phyloP scores from a whole-genome alignment of 2,797 vertebrate species.

The Danionella dracula region DNA sequence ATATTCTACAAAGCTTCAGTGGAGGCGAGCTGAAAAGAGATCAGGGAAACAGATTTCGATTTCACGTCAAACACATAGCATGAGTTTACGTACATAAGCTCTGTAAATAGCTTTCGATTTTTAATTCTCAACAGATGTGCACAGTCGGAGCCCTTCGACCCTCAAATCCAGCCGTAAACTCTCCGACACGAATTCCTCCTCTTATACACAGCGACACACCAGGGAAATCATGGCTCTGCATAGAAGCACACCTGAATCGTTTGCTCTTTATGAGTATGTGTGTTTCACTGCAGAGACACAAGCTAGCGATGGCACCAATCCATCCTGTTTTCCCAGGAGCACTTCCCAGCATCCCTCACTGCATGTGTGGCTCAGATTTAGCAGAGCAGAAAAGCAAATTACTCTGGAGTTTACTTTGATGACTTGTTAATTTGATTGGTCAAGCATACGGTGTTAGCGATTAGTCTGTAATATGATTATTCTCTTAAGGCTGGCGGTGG shows the following conservation, averaged over 20 bases:
- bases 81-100: slow-evolving; percentile 38
- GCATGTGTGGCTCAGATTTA: slow-evolving; percentile 4
- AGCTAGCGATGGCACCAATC: slow-evolving; percentile 18
- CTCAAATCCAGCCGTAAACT: slow-evolving; percentile 17
- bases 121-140: slow-evolving; percentile 43
- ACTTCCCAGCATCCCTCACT: slow-evolving; percentile 5
- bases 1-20: slow-evolving; percentile 1
- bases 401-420: slow-evolving; percentile 37
- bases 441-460: slow-evolving; percentile 16
- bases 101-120: slow-evolving; percentile 50
- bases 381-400: slow-evolving; percentile 19
- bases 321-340: slow-evolving; percentile 19
- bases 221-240: slow-evolving; percentile 38
- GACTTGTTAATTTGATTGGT: slow-evolving; percentile 35
- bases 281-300: slow-evolving; percentile 7
- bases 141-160: background rate
- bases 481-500: slow-evolving; percentile 30
- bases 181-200: slow-evolving; percentile 7
- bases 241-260: slow-evolving; percentile 22
- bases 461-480: slow-evolving; percentile 40
- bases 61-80: slow-evolving; percentile 43
- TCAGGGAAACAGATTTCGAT: slow-evolving; percentile 41
- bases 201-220: slow-evolving; percentile 10
- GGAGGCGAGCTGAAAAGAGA: slow-evolving; percentile 7
- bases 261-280: slow-evolving; percentile 14